phyloP scores from a whole-genome alignment of 2,113 vertebrate genomes.

The Hypanus sabinus region DNA sequence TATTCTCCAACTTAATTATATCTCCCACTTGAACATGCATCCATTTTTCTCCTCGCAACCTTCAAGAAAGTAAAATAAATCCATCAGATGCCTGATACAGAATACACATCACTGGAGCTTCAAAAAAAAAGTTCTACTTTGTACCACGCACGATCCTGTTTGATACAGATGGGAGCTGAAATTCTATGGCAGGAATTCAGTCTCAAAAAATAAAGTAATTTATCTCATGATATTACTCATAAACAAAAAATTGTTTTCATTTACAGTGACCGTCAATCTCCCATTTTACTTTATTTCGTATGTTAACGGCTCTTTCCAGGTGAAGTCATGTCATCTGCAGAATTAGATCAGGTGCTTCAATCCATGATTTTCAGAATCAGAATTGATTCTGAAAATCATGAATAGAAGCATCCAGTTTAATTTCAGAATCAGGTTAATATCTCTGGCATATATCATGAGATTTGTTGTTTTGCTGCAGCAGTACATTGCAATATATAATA shows the following conservation, averaged over 20 bases:
- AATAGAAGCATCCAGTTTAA: no score
- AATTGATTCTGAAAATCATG: no score
- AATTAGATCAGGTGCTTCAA: no score
- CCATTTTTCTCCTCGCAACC: slow-evolving; percentile 78
- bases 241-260: background rate
- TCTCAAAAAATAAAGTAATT: background rate
- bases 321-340: no score
- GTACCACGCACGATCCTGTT: background rate
- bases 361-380: no score
- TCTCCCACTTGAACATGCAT: slow-evolving; percentile 89
- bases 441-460: no score
- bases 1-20: slow-evolving; percentile 81
- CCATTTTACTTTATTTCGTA: background rate
- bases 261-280: background rate
- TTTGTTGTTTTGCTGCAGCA: no score
- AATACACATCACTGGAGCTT: background rate
- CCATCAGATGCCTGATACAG: background rate
- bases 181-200: background rate
- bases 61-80: slow-evolving; percentile 50
- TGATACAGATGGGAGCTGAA: background rate
- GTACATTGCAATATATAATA: no score
- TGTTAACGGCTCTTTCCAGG: no score
- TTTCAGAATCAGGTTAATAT: no score
- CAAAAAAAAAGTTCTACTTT: background rate
- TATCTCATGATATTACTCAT: background rate